A percentile compares a stretch with the other conserved stretches of the same genome.
phyloP scores from a whole-genome alignment of 2,113 vertebrate genomes.

The Tachuris rubrigastra region DNA sequence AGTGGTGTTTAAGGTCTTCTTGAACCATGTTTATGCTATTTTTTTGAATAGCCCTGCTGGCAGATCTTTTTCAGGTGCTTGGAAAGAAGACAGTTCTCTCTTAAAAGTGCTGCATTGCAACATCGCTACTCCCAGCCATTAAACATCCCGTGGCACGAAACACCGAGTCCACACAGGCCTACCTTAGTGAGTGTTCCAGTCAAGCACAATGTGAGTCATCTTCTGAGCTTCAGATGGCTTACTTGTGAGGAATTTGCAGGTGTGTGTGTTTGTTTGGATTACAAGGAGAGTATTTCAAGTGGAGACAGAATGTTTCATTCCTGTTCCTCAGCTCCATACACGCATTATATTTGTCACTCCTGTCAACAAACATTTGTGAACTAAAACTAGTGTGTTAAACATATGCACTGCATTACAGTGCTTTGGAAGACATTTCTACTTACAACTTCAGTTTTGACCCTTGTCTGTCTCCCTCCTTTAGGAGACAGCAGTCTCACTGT shows the following conservation, averaged over 20 bases:
- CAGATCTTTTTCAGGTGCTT: background rate
- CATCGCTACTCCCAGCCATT: background rate
- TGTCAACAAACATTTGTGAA: slow-evolving; percentile 54
- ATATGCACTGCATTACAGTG: background rate
- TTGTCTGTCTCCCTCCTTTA: background rate
- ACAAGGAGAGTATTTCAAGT: slow-evolving; percentile 12
- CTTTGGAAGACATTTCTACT: background rate
- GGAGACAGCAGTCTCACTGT: background rate
- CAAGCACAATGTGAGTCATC: slow-evolving; percentile 5
- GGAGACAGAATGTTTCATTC: slow-evolving; percentile 36
- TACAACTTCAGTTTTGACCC: background rate
- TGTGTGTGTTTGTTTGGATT: slow-evolving; percentile 46
- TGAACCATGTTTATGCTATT: background rate
- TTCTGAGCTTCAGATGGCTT: background rate
- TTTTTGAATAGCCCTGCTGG: background rate
- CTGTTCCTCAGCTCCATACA: background rate
- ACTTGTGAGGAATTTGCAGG: slow-evolving; percentile 28
- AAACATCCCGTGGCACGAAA: background rate
- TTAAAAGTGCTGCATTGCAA: background rate
- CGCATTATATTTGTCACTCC: slow-evolving; percentile 3
- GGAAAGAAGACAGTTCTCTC: background rate
- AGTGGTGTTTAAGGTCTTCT: background rate
- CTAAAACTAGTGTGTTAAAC: slow-evolving; percentile 44
- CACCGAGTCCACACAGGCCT: background rate
- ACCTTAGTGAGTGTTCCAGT: background rate